phyloP scores from a whole-genome alignment of 2,113 vertebrate species.

The Trematomus loennbergii region DNA sequence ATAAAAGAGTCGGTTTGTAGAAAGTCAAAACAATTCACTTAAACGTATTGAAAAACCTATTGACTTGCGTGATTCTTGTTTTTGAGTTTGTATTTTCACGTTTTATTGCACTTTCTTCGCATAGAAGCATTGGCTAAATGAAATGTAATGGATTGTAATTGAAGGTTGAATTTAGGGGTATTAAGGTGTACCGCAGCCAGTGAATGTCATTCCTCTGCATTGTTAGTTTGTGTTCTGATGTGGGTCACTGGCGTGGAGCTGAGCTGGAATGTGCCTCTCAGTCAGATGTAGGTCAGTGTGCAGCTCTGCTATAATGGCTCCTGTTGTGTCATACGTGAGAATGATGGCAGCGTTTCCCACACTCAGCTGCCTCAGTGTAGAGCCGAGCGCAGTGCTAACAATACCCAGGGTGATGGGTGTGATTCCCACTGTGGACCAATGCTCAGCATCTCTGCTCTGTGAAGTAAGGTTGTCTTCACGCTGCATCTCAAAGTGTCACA shows the following conservation, averaged over 20 bases:
- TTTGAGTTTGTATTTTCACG: too few relatives aligned
- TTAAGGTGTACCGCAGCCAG: too few relatives aligned
- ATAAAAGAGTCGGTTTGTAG: neutral
- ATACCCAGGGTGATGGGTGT: neutral
- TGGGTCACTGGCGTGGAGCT: constrained; percentile 57
- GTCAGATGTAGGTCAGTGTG: constrained; percentile 63
- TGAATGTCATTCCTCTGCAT: neutral
- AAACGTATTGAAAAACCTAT: too few relatives aligned
- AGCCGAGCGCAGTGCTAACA: neutral
- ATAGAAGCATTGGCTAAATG: too few relatives aligned
- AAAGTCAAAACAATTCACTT: too few relatives aligned
- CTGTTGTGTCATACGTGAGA: constrained; percentile 38
- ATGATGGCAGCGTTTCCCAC: neutral
- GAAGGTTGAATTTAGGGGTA: too few relatives aligned
- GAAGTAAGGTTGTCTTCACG: neutral
- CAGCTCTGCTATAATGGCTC: constrained; percentile 4
- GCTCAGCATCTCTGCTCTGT: neutral
- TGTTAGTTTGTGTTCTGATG: constrained; percentile 22
- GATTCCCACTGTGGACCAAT: neutral
- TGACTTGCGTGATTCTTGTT: too few relatives aligned
- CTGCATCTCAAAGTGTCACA: neutral
- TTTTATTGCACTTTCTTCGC: too few relatives aligned
- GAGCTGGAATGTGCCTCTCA: constrained; percentile 42
- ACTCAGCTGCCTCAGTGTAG: neutral
- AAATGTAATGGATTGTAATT: too few relatives aligned